Percentiles rank a stretch among this genome's conserved stretches.
phyloP scores from a whole-genome alignment of 2,113 vertebrate species.

The Sphaerodactylus townsendi region DNA sequence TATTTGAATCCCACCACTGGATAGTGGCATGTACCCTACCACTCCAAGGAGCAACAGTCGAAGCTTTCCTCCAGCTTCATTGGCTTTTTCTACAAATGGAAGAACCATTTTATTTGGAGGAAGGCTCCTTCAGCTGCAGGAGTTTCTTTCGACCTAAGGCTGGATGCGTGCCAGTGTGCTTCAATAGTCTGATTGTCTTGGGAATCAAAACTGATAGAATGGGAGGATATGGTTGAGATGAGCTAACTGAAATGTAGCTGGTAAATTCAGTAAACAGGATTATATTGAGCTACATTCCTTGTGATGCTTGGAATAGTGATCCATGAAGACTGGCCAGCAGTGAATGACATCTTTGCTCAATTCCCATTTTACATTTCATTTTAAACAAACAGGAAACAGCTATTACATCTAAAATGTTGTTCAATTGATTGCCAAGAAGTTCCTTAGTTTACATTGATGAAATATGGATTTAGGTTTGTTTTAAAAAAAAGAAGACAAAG shows the following conservation, averaged over 20 bases:
- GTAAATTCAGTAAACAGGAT: background rate
- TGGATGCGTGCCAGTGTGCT: background rate
- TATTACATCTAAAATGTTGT: background rate
- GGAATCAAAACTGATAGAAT: background rate
- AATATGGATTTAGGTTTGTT: background rate
- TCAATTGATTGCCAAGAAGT: background rate
- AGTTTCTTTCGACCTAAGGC: too few relatives aligned
- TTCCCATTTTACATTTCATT: background rate
- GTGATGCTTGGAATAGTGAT: background rate
- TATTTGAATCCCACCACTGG: too few relatives aligned
- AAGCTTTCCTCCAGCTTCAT: too few relatives aligned
- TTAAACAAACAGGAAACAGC: background rate
- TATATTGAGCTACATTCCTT: background rate
- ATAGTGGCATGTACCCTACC: too few relatives aligned
- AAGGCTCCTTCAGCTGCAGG: too few relatives aligned
- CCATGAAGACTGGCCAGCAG: background rate
- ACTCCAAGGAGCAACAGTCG: too few relatives aligned
- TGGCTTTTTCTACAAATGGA: too few relatives aligned
- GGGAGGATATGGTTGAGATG: background rate
- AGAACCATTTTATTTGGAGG: too few relatives aligned
- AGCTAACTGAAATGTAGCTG: background rate
- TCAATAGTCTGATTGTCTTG: background rate
- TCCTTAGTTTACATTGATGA: background rate
- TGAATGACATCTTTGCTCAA: background rate
- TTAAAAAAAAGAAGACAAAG: background rate